Evolutionary conservation across 2,113 vertebrate species (phyloP).

Genomic region (Muntiacus muntjak): DNA sequence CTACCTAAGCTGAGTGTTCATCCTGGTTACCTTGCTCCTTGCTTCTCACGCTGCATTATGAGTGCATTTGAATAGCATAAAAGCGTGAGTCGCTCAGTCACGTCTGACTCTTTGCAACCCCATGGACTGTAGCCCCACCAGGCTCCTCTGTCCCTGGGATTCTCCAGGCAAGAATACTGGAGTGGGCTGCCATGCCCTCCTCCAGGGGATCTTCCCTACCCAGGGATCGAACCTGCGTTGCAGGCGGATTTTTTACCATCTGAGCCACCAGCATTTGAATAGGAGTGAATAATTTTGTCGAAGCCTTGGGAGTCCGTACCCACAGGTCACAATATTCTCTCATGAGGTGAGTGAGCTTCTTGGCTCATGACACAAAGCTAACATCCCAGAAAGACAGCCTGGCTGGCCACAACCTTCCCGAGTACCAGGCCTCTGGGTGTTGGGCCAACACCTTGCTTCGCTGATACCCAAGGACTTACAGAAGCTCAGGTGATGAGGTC

Average conservation of each 20-base stretch:
- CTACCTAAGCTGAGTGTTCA: too few relatives aligned
- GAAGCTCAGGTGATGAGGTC: background rate
- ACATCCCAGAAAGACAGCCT: rapidly evolving
- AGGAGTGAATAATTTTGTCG: background rate
- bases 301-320: background rate
- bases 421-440: background rate
- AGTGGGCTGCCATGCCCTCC: background rate
- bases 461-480: background rate
- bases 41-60: background rate
- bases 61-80: rapidly evolving
- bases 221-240: background rate
- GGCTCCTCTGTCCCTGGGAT: background rate
- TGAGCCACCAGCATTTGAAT: background rate
- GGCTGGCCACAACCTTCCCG: background rate
- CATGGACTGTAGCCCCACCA: background rate
- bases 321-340: background rate
- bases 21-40: background rate
- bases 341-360: background rate
- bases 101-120: background rate
- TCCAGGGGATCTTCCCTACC: background rate
- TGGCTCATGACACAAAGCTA: too few relatives aligned
- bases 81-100: background rate
- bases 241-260: rapidly evolving
- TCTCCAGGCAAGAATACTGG: background rate
- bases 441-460: background rate